phyloP scores from a whole-genome alignment of 2,888 invertebrate genomes.

The Operophtera brumata region DNA sequence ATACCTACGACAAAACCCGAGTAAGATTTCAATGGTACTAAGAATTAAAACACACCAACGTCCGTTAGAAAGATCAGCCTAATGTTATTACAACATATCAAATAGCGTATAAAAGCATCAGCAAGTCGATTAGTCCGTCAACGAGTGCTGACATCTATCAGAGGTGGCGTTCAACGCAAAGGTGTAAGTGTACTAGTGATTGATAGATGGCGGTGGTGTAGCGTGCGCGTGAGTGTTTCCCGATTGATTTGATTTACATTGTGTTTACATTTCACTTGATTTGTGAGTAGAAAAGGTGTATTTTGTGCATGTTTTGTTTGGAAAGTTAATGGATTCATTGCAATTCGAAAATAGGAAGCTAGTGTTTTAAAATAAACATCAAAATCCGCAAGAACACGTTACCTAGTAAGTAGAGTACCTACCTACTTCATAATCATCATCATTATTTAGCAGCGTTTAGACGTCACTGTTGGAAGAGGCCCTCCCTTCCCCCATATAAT shows the following conservation, averaged over 20 bases:
- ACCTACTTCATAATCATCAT: too few relatives aligned
- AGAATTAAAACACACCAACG: slow-evolving; percentile 28
- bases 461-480: too few relatives aligned
- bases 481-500: too few relatives aligned
- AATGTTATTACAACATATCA: slow-evolving; percentile 63
- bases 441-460: too few relatives aligned
- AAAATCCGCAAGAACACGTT: too few relatives aligned
- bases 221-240: slow-evolving; percentile 47
- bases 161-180: slow-evolving; percentile 54
- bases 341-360: neutral
- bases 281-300: slow-evolving; percentile 27
- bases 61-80: slow-evolving; percentile 34
- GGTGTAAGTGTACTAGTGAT: slow-evolving; percentile 67
- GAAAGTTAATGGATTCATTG: slow-evolving; percentile 17
- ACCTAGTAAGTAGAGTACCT: too few relatives aligned
- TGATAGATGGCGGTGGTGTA: slow-evolving; percentile 69
- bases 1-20: too few relatives aligned
- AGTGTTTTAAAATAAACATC: too few relatives aligned
- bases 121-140: slow-evolving; percentile 61
- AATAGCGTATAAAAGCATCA: slow-evolving; percentile 65
- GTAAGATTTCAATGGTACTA: too few relatives aligned
- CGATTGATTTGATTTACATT: slow-evolving; percentile 52
- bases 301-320: slow-evolving; percentile 22
- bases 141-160: slow-evolving; percentile 74
- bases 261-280: slow-evolving; percentile 48